These are phyloP conservation scores for Diorhabda sublineata DNA, from an alignment of 1,140 invertebrate species.

Conservation along the genomic window DNA sequence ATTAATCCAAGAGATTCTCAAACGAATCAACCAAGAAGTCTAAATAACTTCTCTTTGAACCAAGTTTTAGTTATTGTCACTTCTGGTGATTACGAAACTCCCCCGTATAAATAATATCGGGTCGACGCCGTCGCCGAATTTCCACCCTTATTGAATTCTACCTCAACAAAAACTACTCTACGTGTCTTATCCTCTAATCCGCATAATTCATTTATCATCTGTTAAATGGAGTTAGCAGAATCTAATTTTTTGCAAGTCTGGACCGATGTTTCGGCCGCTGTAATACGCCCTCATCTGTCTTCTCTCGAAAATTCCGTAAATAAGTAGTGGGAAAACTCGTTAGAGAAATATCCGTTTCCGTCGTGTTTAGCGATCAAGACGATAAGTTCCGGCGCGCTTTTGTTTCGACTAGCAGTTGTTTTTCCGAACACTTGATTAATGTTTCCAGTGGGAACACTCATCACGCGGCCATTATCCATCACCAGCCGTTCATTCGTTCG, in stretches of 20 bases:
- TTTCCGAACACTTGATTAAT: constrained; percentile 13
- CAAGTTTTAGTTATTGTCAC: too few relatives aligned
- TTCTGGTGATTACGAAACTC: too few relatives aligned
- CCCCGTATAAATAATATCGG: too few relatives aligned
- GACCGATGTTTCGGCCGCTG: neutral
- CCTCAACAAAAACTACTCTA: too few relatives aligned
- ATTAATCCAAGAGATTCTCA: too few relatives aligned
- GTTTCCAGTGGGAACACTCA: constrained; percentile 18
- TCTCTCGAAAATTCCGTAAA: neutral
- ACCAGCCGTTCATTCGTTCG: neutral
- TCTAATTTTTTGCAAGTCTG: neutral
- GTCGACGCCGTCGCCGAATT: too few relatives aligned
- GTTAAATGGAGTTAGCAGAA: neutral
- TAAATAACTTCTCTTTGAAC: too few relatives aligned
- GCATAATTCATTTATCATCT: neutral
- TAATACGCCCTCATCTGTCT: neutral
- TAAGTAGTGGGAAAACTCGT: neutral
- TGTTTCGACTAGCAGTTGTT: constrained; percentile 15
- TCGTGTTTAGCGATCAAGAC: constrained; percentile 6
- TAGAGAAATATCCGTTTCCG: neutral
- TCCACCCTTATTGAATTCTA: too few relatives aligned
- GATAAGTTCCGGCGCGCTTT: constrained; percentile 10
- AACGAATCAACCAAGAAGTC: too few relatives aligned
- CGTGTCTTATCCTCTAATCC: neutral
- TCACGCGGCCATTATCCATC: constrained; percentile 5